Conservation (phyloP, 2,888 invertebrate genomes). For the Dastarcus helophoroides region DNA sequence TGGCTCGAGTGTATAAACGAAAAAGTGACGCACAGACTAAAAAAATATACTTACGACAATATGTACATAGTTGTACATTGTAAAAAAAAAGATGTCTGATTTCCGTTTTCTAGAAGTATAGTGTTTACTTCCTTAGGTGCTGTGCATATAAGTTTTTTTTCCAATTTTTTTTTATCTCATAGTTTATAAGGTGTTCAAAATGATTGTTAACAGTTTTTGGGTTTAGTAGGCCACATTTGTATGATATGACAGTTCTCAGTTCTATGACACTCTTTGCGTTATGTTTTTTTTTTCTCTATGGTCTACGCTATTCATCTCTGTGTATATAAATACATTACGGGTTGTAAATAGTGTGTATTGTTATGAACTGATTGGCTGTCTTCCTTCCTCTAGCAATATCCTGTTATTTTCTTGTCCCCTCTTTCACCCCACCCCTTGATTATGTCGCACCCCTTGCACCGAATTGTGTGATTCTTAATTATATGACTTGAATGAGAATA, state of each 20-base stretch:
- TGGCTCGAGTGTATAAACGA: conserved; percentile 29
- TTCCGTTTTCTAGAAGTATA: conserved; percentile 6
- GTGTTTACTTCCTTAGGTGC: conserved; percentile 21
- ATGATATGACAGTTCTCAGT: too few species aligned
- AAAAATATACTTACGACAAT: conserved; percentile 36
- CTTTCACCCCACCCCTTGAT: neutral
- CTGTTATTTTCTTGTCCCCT: conserved; percentile 14
- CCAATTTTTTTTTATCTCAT: too few species aligned
- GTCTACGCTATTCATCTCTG: conserved; percentile 14
- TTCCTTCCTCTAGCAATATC: conserved; percentile 34
- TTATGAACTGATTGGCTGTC: conserved; percentile 35
- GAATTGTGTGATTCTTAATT: too few species aligned
- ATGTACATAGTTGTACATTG: conserved; percentile 39
- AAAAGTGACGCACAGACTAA: conserved; percentile 26
- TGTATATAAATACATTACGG: conserved; percentile 31
- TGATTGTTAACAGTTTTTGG: conserved; percentile 1
- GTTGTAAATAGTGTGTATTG: conserved; percentile 31
- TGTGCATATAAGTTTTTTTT: conserved; percentile 19
- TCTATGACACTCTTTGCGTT: too few species aligned
- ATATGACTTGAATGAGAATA: too few species aligned
- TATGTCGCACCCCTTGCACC: too few species aligned
- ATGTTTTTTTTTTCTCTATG: too few species aligned
- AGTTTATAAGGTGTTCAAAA: conserved; percentile 4
- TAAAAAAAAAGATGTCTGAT: conserved; percentile 20
- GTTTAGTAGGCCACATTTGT: too few species aligned